Base-by-base conservation (phyloP, 2,113 vertebrate species). In the Salvelinus alpinus region DNA sequence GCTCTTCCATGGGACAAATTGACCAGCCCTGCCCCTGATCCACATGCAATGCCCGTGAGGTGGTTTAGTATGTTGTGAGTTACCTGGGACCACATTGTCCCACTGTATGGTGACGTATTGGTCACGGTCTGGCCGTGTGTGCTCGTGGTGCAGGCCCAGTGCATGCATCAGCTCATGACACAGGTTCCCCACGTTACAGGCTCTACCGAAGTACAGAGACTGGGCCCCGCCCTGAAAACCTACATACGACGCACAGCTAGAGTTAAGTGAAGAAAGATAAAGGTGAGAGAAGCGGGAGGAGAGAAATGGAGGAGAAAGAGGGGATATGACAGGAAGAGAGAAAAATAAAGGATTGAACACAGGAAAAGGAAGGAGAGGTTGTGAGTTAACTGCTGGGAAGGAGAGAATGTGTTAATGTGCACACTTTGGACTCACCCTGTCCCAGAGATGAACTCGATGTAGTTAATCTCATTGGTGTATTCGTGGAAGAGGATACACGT, bases 121-220 rank as follows among this genome's bases (percentile, higher is more conserved):
- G 6, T 88, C 82, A 0, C 85, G 79, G 80, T 90, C 88, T 0
- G 0, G 0, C 1, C 87, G 79, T 5, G 79, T 85, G 82, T 90
- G 88, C 24, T 90, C 88, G 0, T 88, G 88, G 5, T 88, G 60
- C 25, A 90, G 3, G 0, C 88, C 87, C 66, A 87, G 68, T 1
- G 85, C 65, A 2, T 90, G 88, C 31, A 88, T 18, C 18, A 88
- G 0, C 78, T 90, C 88, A 0, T n/a, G n/a, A n/a, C n/a, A n/a
- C n/a, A n/a, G n/a, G n/a, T n/a, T n/a, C n/a, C n/a, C n/a, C n/a
- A n/a, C n/a, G n/a, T n/a, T n/a, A n/a, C n/a, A n/a, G n/a, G n/a
- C n/a, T n/a, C n/a, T n/a, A n/a, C n/a, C n/a, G n/a, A n/a, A n/a
- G n/a, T n/a, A n/a, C n/a, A n/a, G n/a, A n/a, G n/a, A n/a, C n/a